phyloP scores from a whole-genome alignment of 2,113 vertebrate species.

The Cheirogaleus medius region DNA sequence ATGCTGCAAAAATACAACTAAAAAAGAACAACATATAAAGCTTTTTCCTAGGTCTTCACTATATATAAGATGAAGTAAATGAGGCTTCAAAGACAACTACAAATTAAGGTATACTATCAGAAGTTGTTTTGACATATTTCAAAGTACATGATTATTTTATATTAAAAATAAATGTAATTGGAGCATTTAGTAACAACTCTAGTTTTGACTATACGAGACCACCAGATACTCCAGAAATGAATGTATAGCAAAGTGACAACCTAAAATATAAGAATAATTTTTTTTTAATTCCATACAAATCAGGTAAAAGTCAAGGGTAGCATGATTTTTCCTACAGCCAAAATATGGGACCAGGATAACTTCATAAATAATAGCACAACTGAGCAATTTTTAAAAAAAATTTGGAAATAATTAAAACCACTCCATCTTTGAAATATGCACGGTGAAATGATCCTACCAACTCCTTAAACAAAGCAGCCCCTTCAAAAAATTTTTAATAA shows the following conservation, averaged over 20 bases:
- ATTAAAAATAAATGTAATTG: slow-evolving; percentile 59
- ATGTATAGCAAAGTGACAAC: slow-evolving; percentile 57
- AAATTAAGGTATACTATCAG: slow-evolving; percentile 57
- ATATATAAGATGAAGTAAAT: slow-evolving; percentile 60
- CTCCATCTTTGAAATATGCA: slow-evolving; percentile 65
- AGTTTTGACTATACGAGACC: slow-evolving; percentile 61
- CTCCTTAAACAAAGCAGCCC: slow-evolving; percentile 65
- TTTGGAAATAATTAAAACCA: slow-evolving; percentile 63
- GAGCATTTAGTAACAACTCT: slow-evolving; percentile 68
- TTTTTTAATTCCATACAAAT: slow-evolving; percentile 54
- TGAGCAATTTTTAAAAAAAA: background rate
- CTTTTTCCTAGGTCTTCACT: slow-evolving; percentile 65
- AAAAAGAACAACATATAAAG: slow-evolving; percentile 61
- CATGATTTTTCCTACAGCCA: slow-evolving; percentile 55
- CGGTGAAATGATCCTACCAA: slow-evolving; percentile 58
- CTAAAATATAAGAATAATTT: slow-evolving; percentile 67
- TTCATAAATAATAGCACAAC: slow-evolving; percentile 62
- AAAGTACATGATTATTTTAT: slow-evolving; percentile 72
- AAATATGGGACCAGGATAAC: slow-evolving; percentile 34
- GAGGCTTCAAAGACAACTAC: slow-evolving; percentile 56
- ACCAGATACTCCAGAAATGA: slow-evolving; percentile 56
- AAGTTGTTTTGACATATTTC: slow-evolving; percentile 72
- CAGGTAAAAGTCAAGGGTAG: slow-evolving; percentile 62
- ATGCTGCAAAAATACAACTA: slow-evolving; percentile 62
- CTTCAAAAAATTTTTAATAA: slow-evolving; percentile 66